Base-by-base conservation (phyloP, 2,113 vertebrate genomes). In the Scophthalmus maximus region DNA sequence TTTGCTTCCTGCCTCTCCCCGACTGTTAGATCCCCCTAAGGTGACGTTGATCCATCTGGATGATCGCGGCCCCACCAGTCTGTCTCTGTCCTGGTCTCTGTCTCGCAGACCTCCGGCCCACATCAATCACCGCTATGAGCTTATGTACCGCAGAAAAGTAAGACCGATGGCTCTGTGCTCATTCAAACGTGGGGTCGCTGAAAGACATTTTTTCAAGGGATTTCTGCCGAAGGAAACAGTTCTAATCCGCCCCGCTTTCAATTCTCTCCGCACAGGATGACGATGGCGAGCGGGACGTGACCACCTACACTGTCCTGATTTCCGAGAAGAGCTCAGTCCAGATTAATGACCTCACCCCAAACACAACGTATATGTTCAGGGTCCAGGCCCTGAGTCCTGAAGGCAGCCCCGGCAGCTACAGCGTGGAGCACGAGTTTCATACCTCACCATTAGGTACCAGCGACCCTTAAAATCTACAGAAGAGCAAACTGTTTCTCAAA, bases 101-200 rank as follows among this genome's bases (percentile, higher is more conserved):
- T 95, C 96, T 1, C 92, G 68, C 0, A 91, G 94, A 1, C 94
- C 95, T 85, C 93, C 93, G 66, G 94, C 92, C 70, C 94, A 95
- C 0, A 93, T 95, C 84, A 94, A 84, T 91, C 91, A 92, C 60
- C 96, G 95, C 79, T 99, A 97, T 0, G 96, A 99, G 86, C 95
- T 99, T 86, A 98, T 96, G 93, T 98, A 98, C 93, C 96, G 95
- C 84, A 95, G 95, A 88, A 98, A 98, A 95, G 97, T 98, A 91
- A 58, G 84, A 67, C n/a, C 0, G 44, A 51, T 25, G 8, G 42
- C 57, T 76, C 66, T 68, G 52, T 57, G 49, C 23, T 73, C 32
- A 17, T 74, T 44, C 51, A 32, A 51, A 8, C 53, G 6, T 14
- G 6, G 52, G 18, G 11, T 22, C 9, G 18, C 14, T 18, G 34